Evolutionary conservation across 1,140 invertebrate genomes (phyloP).

Genomic region (Drosophila lini): DNA sequence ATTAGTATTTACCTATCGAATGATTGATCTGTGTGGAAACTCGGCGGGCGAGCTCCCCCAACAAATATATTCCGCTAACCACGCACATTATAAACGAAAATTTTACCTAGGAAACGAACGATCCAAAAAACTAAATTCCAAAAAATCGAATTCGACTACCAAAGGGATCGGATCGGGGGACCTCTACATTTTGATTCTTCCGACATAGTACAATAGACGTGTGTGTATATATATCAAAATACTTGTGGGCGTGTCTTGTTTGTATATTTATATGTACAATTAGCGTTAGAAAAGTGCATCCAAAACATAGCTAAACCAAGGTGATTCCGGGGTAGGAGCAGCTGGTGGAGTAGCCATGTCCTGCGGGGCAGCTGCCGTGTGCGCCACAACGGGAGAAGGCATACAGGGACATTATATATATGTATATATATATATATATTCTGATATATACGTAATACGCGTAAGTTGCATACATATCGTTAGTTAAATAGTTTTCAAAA

Average conservation of each 20-base stretch:
- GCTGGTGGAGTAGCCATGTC: slow-evolving; percentile 5
- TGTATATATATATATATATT: slow-evolving; percentile 11
- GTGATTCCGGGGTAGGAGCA: slow-evolving; percentile 19
- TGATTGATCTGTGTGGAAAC: slow-evolving; percentile 36
- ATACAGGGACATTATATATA: slow-evolving; percentile 45
- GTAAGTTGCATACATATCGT: slow-evolving; percentile 49
- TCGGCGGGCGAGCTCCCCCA: not conserved
- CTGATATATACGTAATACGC: slow-evolving; percentile 44
- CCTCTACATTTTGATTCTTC: slow-evolving; percentile 43
- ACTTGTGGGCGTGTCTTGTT: slow-evolving; percentile 10
- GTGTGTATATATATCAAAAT: slow-evolving; percentile 56
- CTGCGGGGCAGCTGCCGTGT: slow-evolving; percentile 12
- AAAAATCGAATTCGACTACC: slow-evolving; percentile 72
- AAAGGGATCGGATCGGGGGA: slow-evolving; percentile 16
- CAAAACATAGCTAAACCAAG: slow-evolving; percentile 74
- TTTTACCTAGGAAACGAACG: slow-evolving; percentile 39
- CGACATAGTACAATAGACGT: slow-evolving; percentile 30
- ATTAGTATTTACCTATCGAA: slow-evolving; percentile 58
- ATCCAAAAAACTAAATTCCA: slow-evolving; percentile 43
- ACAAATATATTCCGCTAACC: slow-evolving; percentile 24
- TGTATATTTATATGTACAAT: slow-evolving; percentile 56
- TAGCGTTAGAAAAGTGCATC: slow-evolving; percentile 69
- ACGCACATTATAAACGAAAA: slow-evolving; percentile 34
- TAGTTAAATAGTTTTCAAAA: slow-evolving; percentile 56
- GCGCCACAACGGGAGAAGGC: slow-evolving; percentile 10